Evolutionary conservation across 2,888 invertebrate species (phyloP).

Genomic region (Conus canariensis): DNA sequence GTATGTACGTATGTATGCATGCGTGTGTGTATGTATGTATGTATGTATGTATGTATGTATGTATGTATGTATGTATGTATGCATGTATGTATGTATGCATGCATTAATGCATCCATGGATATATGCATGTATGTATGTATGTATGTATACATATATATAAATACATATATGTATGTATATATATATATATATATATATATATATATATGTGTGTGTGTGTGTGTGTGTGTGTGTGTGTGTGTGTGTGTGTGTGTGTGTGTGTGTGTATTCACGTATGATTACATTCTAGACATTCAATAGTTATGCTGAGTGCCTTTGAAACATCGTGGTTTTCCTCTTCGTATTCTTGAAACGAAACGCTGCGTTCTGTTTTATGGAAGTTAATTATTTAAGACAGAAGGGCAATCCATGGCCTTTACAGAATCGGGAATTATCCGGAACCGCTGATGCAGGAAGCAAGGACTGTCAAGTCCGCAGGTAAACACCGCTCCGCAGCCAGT

Average conservation of each 20-base stretch:
- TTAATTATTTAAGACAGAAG: no score
- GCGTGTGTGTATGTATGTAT: not conserved
- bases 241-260: constrained; percentile 31
- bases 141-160: not conserved
- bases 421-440: no score
- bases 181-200: not conserved
- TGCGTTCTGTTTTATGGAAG: no score
- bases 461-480: no score
- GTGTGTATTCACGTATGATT: no score
- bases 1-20: not conserved
- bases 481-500: no score
- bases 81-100: not conserved
- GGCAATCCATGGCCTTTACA: no score
- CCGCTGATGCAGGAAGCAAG: no score
- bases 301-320: no score
- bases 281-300: not conserved
- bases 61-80: not conserved
- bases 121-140: not conserved
- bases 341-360: no score
- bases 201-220: constrained; percentile 7
- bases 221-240: constrained; percentile 33
- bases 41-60: not conserved
- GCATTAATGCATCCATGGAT: not conserved
- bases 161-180: not conserved
- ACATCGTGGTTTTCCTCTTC: no score